Evolutionary conservation across 23 tunicate species (phyloP).

Genomic region (Corella eumyota): DNA sequence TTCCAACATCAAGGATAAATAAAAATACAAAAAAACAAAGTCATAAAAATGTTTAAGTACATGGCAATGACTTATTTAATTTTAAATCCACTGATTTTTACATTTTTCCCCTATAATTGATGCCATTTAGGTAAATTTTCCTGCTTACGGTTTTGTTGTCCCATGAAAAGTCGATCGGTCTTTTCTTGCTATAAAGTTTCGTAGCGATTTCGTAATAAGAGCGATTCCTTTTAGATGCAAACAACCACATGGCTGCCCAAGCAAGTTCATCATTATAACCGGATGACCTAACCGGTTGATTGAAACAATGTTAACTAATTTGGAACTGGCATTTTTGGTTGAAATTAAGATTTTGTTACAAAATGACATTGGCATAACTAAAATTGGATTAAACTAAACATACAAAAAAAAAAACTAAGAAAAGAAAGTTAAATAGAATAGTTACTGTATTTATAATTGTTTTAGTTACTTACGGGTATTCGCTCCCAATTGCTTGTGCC

Average conservation of each 20-base stretch:
- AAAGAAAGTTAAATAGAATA: not conserved
- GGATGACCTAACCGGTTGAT: conserved; percentile 49
- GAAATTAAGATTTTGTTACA: not conserved
- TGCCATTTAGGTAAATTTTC: too few relatives aligned
- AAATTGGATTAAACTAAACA: not conserved
- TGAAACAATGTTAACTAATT: not conserved
- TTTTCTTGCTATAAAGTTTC: conserved; percentile 10
- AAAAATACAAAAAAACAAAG: too few relatives aligned
- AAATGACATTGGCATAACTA: not conserved
- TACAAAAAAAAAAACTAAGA: not conserved
- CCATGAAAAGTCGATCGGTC: conserved; percentile 52
- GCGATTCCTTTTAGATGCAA: conserved; percentile 21
- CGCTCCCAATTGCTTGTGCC: too few relatives aligned
- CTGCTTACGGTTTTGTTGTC: conserved; percentile 64
- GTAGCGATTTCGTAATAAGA: conserved; percentile 15
- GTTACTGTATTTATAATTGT: not conserved
- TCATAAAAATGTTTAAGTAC: too few relatives aligned
- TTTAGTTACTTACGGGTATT: conserved; percentile 26
- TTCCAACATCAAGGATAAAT: too few relatives aligned
- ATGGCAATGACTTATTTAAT: too few relatives aligned
- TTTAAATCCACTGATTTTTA: too few relatives aligned
- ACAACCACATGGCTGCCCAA: conserved; percentile 90
- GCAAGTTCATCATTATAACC: conserved; percentile 60
- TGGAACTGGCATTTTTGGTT: not conserved
- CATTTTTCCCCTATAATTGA: too few relatives aligned